Evolutionary conservation across 2,797 vertebrate species (phyloP).

Genomic region (Acanthiza pusilla): DNA sequence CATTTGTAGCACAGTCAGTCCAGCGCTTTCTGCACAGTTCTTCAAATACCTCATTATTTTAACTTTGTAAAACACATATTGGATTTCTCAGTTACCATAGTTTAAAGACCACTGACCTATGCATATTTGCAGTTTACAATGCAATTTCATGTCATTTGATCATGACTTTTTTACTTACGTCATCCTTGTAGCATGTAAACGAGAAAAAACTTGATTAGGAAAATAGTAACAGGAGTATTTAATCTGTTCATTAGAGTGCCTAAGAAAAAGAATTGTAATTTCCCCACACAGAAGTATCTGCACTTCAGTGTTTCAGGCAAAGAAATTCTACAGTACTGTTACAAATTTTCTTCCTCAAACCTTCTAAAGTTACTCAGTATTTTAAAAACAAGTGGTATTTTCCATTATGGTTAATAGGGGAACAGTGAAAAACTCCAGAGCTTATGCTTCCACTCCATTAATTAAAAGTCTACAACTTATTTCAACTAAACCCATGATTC

Average conservation of each 20-base stretch:
- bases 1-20: not conserved
- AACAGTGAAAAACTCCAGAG: not conserved
- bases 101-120: constrained; percentile 31
- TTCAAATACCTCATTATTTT: not conserved
- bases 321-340: not conserved
- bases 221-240: not conserved
- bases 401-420: not conserved
- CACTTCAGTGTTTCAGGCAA: not conserved
- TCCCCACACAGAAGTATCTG: not conserved
- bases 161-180: constrained; percentile 70
- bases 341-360: not conserved
- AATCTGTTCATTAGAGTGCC: not conserved
- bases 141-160: constrained; percentile 15
- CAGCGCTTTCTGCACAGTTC: not conserved
- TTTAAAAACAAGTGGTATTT: not conserved
- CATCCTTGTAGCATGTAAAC: constrained; percentile 78
- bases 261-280: not conserved
- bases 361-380: not conserved
- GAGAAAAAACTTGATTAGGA: constrained; percentile 60
- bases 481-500: not conserved
- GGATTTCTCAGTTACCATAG: not conserved
- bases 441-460: not conserved
- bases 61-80: not conserved
- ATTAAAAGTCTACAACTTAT: not conserved
- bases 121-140: not conserved